These are phyloP conservation scores for Neocrepidodera transversa DNA, from an alignment of 2,888 invertebrate genomes.

Conservation along the genomic window DNA sequence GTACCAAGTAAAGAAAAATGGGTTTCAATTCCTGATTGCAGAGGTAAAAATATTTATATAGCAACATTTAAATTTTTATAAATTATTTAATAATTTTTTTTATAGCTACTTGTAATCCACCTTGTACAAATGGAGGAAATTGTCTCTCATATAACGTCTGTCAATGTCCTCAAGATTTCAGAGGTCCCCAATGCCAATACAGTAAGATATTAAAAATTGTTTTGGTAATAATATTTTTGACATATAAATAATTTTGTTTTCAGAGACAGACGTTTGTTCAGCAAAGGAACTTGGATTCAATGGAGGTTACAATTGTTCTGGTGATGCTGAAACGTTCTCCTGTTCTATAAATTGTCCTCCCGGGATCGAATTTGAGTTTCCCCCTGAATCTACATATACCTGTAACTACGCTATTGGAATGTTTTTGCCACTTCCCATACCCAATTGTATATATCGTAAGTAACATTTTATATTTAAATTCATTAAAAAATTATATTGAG, in stretches of 20 bases:
- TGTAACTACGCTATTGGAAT: constrained; percentile 72
- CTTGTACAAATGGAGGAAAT: constrained; percentile 82
- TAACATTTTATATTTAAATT: too few species aligned
- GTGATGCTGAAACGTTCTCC: constrained; percentile 66
- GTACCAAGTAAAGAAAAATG: constrained; percentile 70
- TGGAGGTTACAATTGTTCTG: constrained; percentile 77
- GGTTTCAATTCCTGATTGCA: constrained; percentile 72
- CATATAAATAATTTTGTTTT: too few species aligned
- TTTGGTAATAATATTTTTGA: too few species aligned
- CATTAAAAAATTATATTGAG: too few species aligned
- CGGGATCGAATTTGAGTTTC: constrained; percentile 68
- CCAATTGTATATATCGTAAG: constrained; percentile 74
- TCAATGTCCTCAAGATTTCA: constrained; percentile 75
- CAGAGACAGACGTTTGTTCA: constrained; percentile 69
- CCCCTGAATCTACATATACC: constrained; percentile 68
- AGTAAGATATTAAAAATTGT: constrained; percentile 59
- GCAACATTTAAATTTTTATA: too few species aligned
- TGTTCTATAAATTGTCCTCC: constrained; percentile 74
- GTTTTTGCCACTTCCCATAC: constrained; percentile 74
- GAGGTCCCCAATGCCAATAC: constrained; percentile 78
- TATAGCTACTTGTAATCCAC: constrained; percentile 71
- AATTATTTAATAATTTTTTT: constrained; percentile 24
- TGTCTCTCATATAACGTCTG: constrained; percentile 81
- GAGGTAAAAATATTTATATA: constrained; percentile 60
- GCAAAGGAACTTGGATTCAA: constrained; percentile 74